phyloP scores from a whole-genome alignment of 2,113 vertebrate genomes.

The Clinocottus analis region DNA sequence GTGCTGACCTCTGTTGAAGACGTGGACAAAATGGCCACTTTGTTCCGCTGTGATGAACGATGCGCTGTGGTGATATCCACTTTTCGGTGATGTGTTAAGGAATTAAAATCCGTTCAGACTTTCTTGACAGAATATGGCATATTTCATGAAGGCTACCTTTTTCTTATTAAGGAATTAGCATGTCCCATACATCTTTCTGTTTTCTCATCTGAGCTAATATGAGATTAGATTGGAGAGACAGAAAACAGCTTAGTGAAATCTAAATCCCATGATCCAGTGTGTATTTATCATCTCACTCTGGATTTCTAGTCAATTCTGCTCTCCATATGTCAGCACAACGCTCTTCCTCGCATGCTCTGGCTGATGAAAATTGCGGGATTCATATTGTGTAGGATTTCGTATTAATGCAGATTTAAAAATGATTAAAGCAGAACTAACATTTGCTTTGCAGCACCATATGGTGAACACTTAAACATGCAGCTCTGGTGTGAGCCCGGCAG shows the following conservation, averaged over 20 bases:
- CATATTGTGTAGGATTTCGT: background rate
- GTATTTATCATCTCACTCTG: slow-evolving; percentile 20
- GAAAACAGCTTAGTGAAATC: slow-evolving; percentile 30
- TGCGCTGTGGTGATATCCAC: background rate
- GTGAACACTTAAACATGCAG: slow-evolving; percentile 8
- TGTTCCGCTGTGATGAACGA: background rate
- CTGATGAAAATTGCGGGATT: background rate
- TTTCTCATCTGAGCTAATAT: slow-evolving; percentile 13
- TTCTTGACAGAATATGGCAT: background rate
- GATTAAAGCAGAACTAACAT: slow-evolving; percentile 9
- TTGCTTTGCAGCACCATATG: slow-evolving; percentile 15
- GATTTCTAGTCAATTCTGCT: slow-evolving; percentile 13
- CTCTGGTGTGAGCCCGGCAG: slow-evolving; percentile 16
- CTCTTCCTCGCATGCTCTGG: background rate
- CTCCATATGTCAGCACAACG: slow-evolving; percentile 7
- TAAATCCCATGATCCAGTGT: slow-evolving; percentile 32
- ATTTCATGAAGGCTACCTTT: background rate
- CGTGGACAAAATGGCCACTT: background rate
- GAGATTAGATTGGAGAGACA: slow-evolving; percentile 18
- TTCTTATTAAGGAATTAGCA: background rate
- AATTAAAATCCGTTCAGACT: slow-evolving; percentile 1
- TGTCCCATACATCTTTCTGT: background rate
- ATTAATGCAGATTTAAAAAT: background rate
- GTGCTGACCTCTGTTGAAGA: background rate
- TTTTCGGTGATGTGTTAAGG: background rate